Evolutionary conservation across 2,888 invertebrate species (phyloP), one percentile per base, ranked within the genome.

Genomic region (Phortica okadai): DNA sequence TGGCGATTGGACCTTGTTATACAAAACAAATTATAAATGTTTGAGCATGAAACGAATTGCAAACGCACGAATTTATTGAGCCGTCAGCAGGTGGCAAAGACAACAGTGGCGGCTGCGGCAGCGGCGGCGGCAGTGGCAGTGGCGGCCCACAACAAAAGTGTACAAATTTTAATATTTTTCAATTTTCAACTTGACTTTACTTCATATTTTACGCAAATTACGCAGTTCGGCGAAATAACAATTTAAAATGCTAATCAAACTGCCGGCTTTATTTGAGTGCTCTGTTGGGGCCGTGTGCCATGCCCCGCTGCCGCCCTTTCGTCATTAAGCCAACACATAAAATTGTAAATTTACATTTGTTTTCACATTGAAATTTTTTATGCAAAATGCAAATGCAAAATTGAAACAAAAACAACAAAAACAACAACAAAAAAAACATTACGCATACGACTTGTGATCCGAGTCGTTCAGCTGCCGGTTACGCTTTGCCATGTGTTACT

Each of bases 201-300:
- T 50, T 50, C 14, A 11, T 50, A 11, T 50, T 50, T 50, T 50
- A 59, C 66, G 54, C 33, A 72, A 72, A 54, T 56, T 72, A 54
- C 70, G 70, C 70, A 72, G 70, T 56, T 72, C 54, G n/a, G 42
- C 42, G 16, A 67, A 62, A 62, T 62, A 62, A 82, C 85, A 84
- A 84, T 88, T 84, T 83, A 82, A 87, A 89, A 89, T 86, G 88
- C 88, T 89, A 89, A 89, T 89, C 88, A 87, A 89, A 87, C 85
- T 88, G 88, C 88, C 85, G 87, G 84, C 84, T 84, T 79, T 82
- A 84, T 82, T 82, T 81, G 81, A 74, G 77, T 44, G 58, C 75
- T 81, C 75, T 70, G 54, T 62, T 66, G 44, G 21, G 4, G 33
- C 33, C 33, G 1, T 33, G 33, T 33, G 33, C 3, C 33, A 33